Percentiles rank a stretch among this genome's conserved stretches.
Conservation (phyloP, 2,113 vertebrate species). For the Dipodomys ordii region DNA sequence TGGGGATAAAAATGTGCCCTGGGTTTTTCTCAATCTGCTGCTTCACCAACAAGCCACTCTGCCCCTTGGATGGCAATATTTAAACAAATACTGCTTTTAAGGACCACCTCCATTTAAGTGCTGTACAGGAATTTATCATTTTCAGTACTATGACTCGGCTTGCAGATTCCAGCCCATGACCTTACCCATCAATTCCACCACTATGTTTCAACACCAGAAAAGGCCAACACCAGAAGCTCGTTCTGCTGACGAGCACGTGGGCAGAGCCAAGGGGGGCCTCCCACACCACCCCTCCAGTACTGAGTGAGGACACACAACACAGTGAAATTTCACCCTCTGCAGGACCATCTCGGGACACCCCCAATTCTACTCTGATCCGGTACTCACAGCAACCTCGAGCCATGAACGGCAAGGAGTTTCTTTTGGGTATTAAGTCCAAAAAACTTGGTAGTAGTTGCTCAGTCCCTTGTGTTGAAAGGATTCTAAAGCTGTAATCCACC, state of each 20-base stretch:
- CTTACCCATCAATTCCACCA: background rate
- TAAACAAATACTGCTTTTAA: slow-evolving; percentile 55
- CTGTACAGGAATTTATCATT: background rate
- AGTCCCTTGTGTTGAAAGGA: background rate
- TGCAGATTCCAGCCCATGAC: background rate
- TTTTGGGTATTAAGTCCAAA: background rate
- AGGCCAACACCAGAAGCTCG: background rate
- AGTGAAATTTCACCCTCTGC: background rate
- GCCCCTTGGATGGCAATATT: background rate
- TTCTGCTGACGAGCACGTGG: no score
- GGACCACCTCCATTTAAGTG: background rate
- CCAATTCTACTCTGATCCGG: background rate
- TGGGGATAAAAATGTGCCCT: background rate
- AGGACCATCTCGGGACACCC: background rate
- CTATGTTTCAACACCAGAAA: background rate
- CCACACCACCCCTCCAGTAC: background rate
- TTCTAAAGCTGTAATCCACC: background rate
- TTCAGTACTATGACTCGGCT: slow-evolving; percentile 3
- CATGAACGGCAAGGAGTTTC: background rate
- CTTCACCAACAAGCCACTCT: background rate
- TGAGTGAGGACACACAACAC: background rate
- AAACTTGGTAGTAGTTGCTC: background rate
- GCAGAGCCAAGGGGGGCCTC: background rate
- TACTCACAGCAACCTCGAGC: background rate
- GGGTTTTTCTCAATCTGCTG: background rate